Base-by-base conservation (phyloP, 2,113 vertebrate species). In the Siniperca chuatsi region DNA sequence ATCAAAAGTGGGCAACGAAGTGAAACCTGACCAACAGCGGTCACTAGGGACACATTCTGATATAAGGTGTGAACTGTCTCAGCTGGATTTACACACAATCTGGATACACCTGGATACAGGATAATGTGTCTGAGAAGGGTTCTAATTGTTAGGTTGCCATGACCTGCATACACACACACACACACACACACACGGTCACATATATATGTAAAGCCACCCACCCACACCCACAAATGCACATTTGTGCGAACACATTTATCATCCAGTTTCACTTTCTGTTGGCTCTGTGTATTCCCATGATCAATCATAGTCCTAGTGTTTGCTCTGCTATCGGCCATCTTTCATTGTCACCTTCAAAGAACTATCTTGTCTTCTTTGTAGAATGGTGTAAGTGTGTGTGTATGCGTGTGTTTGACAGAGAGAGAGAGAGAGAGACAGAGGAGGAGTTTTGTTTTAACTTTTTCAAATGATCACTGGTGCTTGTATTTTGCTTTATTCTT, bases 341-440 rank as follows among this genome's bases (percentile, higher is more conserved):
- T 84, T 89, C 84, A 79, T 84, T 84, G 84, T 84, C 81, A 81
- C 84, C 78, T 84, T 87, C 84, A 87, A 89, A 75, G 78, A 52
- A 78, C 11, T 8, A 58, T 71, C 83, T 37, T 8, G 33, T 75
- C 74, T 68, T 75, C 73, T 78, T 72, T 54, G 66, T 57, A 37
- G 66, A 61, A 42, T 65, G 42, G 21, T 76, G 40, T 65, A 42
- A 35, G 78, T 64, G 67, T 11, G 67, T 11, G 13, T 50, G 21
- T 7, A 1, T 35, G 4, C 15, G 2, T 62, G 7, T 29, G 23
- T 18, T 10, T 40, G 29, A n/a, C n/a, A n/a, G n/a, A 25, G 25
- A 25, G 25, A 40, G 33, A 40, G 21, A 33, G 64, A 25, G 33
- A 29, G 29, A 23, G 18, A 54, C 1, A 42, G 29, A 62, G 18